Evolutionary conservation across 2,888 invertebrate species (phyloP).

Genomic region (Apoderus coryli): DNA sequence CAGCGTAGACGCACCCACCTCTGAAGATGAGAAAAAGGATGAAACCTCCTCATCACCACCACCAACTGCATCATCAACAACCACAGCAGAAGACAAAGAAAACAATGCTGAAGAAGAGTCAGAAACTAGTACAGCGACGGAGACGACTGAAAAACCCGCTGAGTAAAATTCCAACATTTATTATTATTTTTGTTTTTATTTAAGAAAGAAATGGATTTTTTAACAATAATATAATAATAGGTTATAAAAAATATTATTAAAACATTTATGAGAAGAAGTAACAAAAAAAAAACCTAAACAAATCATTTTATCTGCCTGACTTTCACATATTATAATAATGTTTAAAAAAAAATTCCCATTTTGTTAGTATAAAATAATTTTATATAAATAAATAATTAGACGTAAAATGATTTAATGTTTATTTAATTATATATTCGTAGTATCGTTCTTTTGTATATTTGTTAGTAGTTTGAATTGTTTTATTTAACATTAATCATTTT

Average conservation of each 20-base stretch:
- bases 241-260: conserved; percentile 17
- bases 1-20: conserved; percentile 25
- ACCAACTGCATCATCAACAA: conserved; percentile 8
- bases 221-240: conserved; percentile 15
- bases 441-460: too few species aligned
- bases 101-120: conserved; percentile 20
- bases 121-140: conserved; percentile 23
- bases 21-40: conserved; percentile 25
- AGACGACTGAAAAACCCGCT: conserved; percentile 27
- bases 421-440: too few species aligned
- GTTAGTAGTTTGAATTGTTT: too few species aligned
- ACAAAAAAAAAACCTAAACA: too few species aligned
- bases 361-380: too few species aligned
- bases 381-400: too few species aligned
- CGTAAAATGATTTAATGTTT: too few species aligned
- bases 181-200: conserved; percentile 18
- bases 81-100: conserved; percentile 23
- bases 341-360: too few species aligned
- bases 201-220: conserved; percentile 19
- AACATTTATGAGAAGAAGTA: conserved; percentile 12
- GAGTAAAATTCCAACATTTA: conserved; percentile 27
- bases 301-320: too few species aligned
- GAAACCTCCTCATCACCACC: conserved; percentile 11
- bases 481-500: too few species aligned
- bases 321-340: too few species aligned